These are phyloP conservation scores for Ptychadena robeensis DNA, from an alignment of 2,797 vertebrate genomes.

Conservation along the genomic window DNA sequence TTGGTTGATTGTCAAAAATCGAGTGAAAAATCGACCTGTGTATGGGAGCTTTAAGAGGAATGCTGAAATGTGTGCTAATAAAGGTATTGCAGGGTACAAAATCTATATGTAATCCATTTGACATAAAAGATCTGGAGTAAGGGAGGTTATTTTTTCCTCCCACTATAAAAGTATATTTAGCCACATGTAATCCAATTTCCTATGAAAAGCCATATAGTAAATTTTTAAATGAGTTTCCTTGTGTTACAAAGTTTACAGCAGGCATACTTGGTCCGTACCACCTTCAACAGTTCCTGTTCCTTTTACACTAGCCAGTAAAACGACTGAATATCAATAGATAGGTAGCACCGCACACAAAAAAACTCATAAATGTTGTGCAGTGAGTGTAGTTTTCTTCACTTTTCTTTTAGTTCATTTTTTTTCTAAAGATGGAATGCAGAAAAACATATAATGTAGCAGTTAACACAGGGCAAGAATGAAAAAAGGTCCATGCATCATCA, in stretches of 20 bases:
- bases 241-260: not conserved
- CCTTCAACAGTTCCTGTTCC: not conserved
- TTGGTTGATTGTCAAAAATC: too few relatives aligned
- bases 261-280: not conserved
- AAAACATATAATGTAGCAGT: not conserved
- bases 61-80: too few relatives aligned
- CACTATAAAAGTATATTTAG: not conserved
- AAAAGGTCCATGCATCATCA: not conserved
- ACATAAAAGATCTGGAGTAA: not conserved
- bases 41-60: too few relatives aligned
- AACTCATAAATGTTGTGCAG: not conserved
- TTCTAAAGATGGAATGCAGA: not conserved
- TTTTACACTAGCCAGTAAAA: not conserved
- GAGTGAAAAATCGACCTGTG: too few relatives aligned
- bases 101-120: not conserved
- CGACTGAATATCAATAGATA: not conserved
- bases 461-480: not conserved
- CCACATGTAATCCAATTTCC: not conserved
- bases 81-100: not conserved
- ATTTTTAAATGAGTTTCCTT: not conserved
- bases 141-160: not conserved
- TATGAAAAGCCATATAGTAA: not conserved
- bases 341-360: not conserved
- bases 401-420: not conserved
- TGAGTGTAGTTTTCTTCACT: not conserved